Evolutionary conservation across 2,797 vertebrate species (phyloP).

Genomic region (Danio jaintianensis): DNA sequence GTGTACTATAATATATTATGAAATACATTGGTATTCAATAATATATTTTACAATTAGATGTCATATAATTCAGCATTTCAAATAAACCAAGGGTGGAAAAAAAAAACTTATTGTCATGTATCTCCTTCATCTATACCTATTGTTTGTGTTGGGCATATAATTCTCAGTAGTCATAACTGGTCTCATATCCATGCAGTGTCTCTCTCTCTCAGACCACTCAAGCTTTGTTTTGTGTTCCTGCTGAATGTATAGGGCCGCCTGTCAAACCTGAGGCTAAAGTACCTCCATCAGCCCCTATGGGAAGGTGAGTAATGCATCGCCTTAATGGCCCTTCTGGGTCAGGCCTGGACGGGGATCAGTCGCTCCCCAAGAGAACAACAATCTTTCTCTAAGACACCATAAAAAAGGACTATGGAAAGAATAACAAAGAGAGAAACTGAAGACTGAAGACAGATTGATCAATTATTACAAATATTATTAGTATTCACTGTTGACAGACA

Average conservation of each 20-base stretch:
- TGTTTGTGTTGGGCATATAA: not conserved
- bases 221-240: slow-evolving; percentile 17
- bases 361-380: slow-evolving; percentile 63
- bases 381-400: slow-evolving; percentile 60
- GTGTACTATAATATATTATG: too few species aligned
- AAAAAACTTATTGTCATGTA: not conserved
- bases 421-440: slow-evolving; percentile 62
- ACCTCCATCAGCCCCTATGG: slow-evolving; percentile 69
- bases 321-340: slow-evolving; percentile 69
- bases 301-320: slow-evolving; percentile 76
- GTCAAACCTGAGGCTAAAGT: slow-evolving; percentile 60
- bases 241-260: slow-evolving; percentile 56
- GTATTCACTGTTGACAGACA: not conserved
- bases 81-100: too few species aligned
- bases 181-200: not conserved
- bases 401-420: slow-evolving; percentile 18
- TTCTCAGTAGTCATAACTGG: not conserved
- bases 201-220: not conserved
- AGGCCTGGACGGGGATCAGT: slow-evolving; percentile 63
- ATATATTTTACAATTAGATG: too few species aligned
- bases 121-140: not conserved
- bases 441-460: slow-evolving; percentile 35
- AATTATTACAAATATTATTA: not conserved
- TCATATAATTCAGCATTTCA: too few species aligned
- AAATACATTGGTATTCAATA: too few species aligned